A percentile compares a stretch with the other conserved stretches of the same genome.
Evolutionary conservation across 1,140 invertebrate genomes (phyloP).

Genomic region (Aphis gossypii): DNA sequence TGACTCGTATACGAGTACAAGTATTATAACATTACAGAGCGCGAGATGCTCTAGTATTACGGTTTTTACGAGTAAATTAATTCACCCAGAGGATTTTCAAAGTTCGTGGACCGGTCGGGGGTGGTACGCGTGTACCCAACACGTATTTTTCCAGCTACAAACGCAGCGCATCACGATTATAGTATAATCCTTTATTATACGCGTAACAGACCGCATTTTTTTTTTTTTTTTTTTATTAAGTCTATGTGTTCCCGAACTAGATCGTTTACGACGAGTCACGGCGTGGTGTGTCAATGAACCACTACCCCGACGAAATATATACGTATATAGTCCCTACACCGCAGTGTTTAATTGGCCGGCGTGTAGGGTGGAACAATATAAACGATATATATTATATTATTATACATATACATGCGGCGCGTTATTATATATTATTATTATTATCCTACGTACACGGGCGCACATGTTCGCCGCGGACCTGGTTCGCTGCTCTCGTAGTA

Average conservation of each 20-base stretch:
- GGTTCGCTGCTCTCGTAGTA: slow-evolving; percentile 19
- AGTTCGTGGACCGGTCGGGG: no score
- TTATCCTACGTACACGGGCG: slow-evolving; percentile 41
- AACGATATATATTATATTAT: slow-evolving; percentile 4
- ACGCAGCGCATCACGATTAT: neutral
- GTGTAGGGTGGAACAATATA: slow-evolving; percentile 41
- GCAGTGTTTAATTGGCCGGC: slow-evolving; percentile 42
- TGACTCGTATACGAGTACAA: neutral
- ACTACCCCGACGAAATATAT: neutral
- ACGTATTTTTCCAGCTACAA: neutral
- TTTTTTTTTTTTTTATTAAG: neutral
- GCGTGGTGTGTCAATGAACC: slow-evolving; percentile 19
- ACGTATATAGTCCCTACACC: neutral
- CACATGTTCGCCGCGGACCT: slow-evolving; percentile 49
- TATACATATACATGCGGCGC: neutral
- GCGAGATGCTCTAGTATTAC: neutral
- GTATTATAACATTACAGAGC: neutral
- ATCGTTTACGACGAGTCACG: slow-evolving; percentile 22
- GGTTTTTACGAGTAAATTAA: neutral
- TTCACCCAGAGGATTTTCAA: neutral
- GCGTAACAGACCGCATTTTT: neutral
- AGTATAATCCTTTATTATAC: neutral
- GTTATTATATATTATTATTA: neutral
- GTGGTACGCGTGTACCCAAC: neutral
- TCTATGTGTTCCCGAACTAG: neutral